These are phyloP conservation scores for Falco novaeseelandiae DNA, from an alignment of 2,797 vertebrate species.

Conservation along the genomic window DNA sequence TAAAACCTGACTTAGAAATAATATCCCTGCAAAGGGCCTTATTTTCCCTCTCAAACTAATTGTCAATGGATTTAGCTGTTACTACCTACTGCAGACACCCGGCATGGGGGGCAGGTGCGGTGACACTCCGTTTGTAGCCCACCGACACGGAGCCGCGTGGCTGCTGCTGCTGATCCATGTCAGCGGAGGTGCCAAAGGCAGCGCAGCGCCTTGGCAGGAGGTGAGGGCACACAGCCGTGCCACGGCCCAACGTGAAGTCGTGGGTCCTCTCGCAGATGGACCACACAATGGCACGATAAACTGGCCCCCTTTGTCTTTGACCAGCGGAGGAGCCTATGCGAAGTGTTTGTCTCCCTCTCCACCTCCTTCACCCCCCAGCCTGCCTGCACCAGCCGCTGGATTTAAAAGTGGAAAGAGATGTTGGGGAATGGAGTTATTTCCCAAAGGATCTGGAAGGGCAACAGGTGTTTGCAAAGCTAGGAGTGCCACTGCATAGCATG, in stretches of 20 bases:
- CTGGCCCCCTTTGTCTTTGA: background rate
- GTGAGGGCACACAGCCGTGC: background rate
- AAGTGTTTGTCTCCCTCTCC: background rate
- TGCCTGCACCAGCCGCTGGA: background rate
- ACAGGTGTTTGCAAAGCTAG: background rate
- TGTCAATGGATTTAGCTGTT: conserved; percentile 2
- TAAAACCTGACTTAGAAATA: conserved; percentile 48
- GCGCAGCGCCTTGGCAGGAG: background rate
- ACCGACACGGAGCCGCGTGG: fast-evolving
- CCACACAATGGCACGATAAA: background rate
- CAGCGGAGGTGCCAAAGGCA: background rate
- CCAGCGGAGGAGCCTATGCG: background rate
- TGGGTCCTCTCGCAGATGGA: fast-evolving
- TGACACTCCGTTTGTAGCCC: background rate
- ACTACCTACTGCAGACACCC: fast-evolving
- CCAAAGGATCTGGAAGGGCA: background rate
- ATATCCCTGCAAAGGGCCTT: conserved; percentile 36
- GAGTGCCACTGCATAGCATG: no score
- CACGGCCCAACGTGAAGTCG: background rate
- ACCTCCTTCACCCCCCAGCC: background rate
- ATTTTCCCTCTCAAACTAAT: background rate
- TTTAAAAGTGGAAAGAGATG: background rate
- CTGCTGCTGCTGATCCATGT: background rate
- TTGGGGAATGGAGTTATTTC: background rate
- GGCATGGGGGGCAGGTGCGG: background rate